Evolutionary conservation across 2,113 vertebrate species (phyloP), one percentile per base, ranked within the genome.

Genomic region (Plestiodon gilberti): DNA sequence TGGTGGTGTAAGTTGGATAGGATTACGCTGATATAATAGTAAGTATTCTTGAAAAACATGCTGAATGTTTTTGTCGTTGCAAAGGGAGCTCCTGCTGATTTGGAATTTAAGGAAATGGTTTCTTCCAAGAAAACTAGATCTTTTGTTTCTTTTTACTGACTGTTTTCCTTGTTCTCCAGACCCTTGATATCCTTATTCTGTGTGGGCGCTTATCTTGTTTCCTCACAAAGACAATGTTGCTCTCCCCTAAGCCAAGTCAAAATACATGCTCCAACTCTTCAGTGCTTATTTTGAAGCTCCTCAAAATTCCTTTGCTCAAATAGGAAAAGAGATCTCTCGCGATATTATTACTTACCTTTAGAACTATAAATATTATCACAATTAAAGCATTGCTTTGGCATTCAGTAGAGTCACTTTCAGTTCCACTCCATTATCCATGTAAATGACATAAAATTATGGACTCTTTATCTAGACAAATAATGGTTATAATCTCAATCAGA

Each of bases 1-100:
- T n/a, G n/a, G n/a, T n/a, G n/a, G n/a, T n/a, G n/a, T n/a, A n/a
- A n/a, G n/a, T n/a, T n/a, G n/a, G n/a, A n/a, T n/a, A n/a, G n/a
- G n/a, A n/a, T n/a, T n/a, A n/a, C 79, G 96, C 97, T 82, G 99
- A 98, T 89, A 97, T 98, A 87, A 98, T 96, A 87, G 98, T 98
- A 95, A 97, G 98, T 97, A 78, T 64, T 17, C 1, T 43, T 81
- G 30, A 61, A 48, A 48, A 7, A 35, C 43, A 33, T 15, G 14
- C 62, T 73, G 23, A 10, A 8, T 9, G 18, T 57, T 5, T 48
- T 62, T n/a, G 62, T 3, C 18, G 28, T 15, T 76, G 11, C 4
- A 61, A 73, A 38, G 20, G 30, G 25, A 65, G 35, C 65, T 2
- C 6, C 61, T 28, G 9, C 74, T 13, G 55, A 23, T 79, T 61